phyloP scores from a whole-genome alignment of 2,888 invertebrate genomes.

The Thecophora atra region DNA sequence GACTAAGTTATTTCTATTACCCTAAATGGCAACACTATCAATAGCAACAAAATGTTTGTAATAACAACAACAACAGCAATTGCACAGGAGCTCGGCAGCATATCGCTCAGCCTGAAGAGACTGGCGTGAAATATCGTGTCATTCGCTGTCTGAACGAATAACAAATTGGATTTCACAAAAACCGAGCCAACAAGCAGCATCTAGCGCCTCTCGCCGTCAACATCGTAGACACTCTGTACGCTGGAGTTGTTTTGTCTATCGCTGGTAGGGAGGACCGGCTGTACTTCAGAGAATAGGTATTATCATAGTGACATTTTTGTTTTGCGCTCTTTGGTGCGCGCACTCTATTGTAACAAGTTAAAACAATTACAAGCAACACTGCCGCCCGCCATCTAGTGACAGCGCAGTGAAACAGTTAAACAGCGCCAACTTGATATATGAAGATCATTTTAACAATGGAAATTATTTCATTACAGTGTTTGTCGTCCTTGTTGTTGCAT shows the following conservation, averaged over 20 bases:
- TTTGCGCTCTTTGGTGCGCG: conserved; percentile 22
- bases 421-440: conserved; percentile 61
- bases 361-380: conserved; percentile 38
- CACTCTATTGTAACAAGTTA: conserved; percentile 35
- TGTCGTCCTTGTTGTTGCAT: conserved; percentile 9
- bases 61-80: neutral
- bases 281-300: neutral
- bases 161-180: conserved; percentile 36
- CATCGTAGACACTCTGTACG: neutral
- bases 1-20: neutral
- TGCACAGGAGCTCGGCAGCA: no score
- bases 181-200: conserved; percentile 15
- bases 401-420: conserved; percentile 44
- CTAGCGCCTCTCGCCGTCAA: neutral
- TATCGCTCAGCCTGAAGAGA: conserved; percentile 10
- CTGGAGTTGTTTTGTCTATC: neutral
- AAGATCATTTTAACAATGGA: conserved; percentile 62
- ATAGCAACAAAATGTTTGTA: neutral
- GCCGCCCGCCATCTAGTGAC: conserved; percentile 35
- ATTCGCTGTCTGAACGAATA: conserved; percentile 32
- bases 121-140: conserved; percentile 36
- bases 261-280: neutral
- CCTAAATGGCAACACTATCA: neutral
- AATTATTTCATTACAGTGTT: conserved; percentile 59
- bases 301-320: conserved; percentile 15